These are phyloP conservation scores for Pitangus sulphuratus DNA, from an alignment of 2,797 vertebrate genomes.

Conservation along the genomic window DNA sequence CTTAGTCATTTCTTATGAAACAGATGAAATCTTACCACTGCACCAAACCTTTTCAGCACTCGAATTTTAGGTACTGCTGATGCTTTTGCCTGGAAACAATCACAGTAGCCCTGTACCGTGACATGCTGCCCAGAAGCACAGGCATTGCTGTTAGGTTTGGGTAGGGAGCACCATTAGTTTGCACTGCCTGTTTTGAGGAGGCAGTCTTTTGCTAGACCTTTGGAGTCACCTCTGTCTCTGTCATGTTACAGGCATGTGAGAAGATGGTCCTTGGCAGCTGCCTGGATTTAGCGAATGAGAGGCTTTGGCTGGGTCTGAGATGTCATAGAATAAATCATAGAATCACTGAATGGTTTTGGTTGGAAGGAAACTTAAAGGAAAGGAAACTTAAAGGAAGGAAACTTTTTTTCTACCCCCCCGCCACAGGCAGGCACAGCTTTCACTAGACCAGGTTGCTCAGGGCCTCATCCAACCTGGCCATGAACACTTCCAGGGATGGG, in stretches of 20 bases:
- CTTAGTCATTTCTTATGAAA: not conserved
- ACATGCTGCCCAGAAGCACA: not conserved
- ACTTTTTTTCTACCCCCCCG: not conserved
- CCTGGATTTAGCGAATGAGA: not conserved
- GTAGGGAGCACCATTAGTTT: not conserved
- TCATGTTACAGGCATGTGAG: not conserved
- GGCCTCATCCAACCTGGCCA: not conserved
- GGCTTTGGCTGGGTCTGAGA: not conserved
- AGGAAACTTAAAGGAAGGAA: not conserved
- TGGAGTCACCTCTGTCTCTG: not conserved
- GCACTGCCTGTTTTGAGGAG: not conserved
- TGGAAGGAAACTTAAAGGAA: not conserved
- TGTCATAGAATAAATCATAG: not conserved
- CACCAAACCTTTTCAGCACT: not conserved
- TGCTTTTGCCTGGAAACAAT: not conserved
- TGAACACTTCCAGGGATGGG: not conserved
- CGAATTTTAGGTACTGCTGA: not conserved
- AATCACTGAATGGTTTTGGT: not conserved
- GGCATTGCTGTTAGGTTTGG: not conserved
- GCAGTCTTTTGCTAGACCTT: not conserved
- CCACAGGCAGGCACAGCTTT: not conserved
- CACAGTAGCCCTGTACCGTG: not conserved
- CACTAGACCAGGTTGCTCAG: not conserved
- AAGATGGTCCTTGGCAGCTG: not conserved
- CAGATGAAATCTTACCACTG: not conserved